Base-by-base conservation (phyloP, 2,797 vertebrate species). In the Tokudaia muenninki region DNA sequence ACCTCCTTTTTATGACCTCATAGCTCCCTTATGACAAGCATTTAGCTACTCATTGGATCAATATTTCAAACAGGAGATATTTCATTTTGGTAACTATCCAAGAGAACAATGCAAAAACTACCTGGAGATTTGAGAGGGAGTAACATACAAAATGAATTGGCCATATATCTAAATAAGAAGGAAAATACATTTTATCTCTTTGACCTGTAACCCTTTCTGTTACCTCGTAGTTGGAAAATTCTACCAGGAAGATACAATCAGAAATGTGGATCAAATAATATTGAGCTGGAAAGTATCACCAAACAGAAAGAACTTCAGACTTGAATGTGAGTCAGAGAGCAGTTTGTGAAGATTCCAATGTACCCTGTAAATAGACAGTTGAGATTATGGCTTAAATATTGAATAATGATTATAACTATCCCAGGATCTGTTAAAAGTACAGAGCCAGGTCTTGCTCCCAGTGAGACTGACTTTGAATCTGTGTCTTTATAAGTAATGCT, bases 11-110 rank as follows among this genome's bases (percentile, higher is more conserved):
- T 63, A 90, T 95, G 81, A 91, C 87, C 59, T 92, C 87, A 79
- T 44, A 97, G 89, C 90, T 97, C 94, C 92, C 94, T 87, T 81
- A 94, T 97, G 97, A 96, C 29, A 97, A 97, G 93, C 80, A 52
- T 34, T 94, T 83, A 91, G 97, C 82, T 29, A 94, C 72, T 92
- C 26, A 82, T 50, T 81, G 29, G 87, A 37, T 37, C 96, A 97
- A 70, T 97, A 97, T 96, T 94, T 93, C 61, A 90, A 65, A 90
- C 17, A 93, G 52, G 3, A 77, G 57, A 10, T 55, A 94, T 89
- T 37, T 72, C 59, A 44, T 55, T 92, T 52, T 47, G 63, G 34
- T 89, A 57, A 63, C 70, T 81, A 75, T 93, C 84, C 63, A 83
- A 67, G 14, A 96, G 57, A 86, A 87, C 50, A 90, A 80, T 83